Evolutionary conservation across 1,140 invertebrate genomes (phyloP), one percentile per base, ranked within the genome.

Genomic region (Drosophila ficusphila): DNA sequence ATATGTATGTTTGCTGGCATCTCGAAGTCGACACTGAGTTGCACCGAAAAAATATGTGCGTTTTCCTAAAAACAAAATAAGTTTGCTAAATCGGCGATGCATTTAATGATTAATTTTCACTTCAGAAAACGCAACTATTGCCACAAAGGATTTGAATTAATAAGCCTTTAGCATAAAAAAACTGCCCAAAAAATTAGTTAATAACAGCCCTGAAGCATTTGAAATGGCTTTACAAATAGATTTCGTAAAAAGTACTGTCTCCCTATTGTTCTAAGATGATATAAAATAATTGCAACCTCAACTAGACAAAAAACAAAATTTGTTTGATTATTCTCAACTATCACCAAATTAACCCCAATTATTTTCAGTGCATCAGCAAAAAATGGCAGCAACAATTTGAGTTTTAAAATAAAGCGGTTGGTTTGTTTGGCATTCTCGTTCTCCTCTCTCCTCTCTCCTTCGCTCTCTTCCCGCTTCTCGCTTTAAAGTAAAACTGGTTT

Each of bases 331-430:
- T 12, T 14, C 48, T 54, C 4, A 49, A 49, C 25, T 31, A 16
- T 31, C n/a, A 23, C 4, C 19, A 2, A 34, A 51, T 11, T 36
- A 6, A 34, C 19, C 34, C 18, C 48, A 51, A 23, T 51, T 51
- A 36, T 23, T 52, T 18, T 12, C 42, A 58, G 44, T 58, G 57
- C 51, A 29, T 54, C 33, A 12, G 46, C 54, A 29, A 79, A 75
- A 70, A 79, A 79, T 65, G 42, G 56, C 71, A 79, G 61, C 64
- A 81, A 79, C 76, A 71, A 75, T 68, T 71, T 73, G 34, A 70
- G 62, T 70, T 60, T 72, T 38, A 34, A 76, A 64, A 82, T 73
- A 83, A 83, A 78, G 75, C 75, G 47, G 48, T 38, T 72, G 42
- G 76, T 73, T 76, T 86, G 81, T 79, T 65, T 76, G 70, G 47